phyloP scores from a whole-genome alignment of 2,113 vertebrate species.

The Cervus canadensis region DNA sequence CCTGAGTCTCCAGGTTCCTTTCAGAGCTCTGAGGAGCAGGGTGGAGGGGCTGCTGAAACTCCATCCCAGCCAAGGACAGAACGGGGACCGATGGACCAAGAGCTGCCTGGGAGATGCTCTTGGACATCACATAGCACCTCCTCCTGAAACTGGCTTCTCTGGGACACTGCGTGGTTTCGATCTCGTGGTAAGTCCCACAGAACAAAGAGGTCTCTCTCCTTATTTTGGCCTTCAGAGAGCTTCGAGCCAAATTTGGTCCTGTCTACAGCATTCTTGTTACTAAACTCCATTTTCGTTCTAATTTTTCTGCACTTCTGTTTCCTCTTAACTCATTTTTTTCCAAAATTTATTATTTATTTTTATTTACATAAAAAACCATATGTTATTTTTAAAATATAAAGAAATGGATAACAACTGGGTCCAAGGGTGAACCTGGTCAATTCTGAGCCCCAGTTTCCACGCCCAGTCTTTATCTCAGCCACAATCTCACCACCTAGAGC shows the following conservation, averaged over 20 bases:
- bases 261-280: background rate
- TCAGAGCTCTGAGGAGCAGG: background rate
- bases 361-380: background rate
- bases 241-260: background rate
- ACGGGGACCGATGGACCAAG: rapidly evolving
- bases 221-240: background rate
- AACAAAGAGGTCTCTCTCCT: background rate
- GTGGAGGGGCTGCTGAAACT: background rate
- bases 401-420: background rate
- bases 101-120: background rate
- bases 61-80: background rate
- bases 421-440: background rate
- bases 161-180: background rate
- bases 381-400: background rate
- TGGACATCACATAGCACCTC: background rate
- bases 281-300: background rate
- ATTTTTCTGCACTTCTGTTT: background rate
- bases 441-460: no score
- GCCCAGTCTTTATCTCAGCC: background rate
- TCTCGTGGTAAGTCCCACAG: background rate
- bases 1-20: rapidly evolving
- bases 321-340: background rate
- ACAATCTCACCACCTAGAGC: background rate
- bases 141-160: background rate
- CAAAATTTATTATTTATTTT: background rate